Evolutionary conservation across 2,113 vertebrate species (phyloP).

Genomic region (Solea senegalensis): DNA sequence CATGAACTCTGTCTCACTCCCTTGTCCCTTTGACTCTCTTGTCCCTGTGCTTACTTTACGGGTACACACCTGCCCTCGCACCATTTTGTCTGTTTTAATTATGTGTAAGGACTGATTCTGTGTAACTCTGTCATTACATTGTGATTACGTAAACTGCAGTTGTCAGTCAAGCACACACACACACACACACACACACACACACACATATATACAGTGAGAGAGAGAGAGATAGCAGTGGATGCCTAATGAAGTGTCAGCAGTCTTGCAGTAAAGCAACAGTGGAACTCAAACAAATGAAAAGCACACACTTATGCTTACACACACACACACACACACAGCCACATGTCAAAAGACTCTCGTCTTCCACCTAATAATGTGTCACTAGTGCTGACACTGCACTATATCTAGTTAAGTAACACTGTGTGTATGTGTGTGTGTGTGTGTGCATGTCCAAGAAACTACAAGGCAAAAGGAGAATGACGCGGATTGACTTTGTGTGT

Average conservation of each 20-base stretch:
- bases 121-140: slow-evolving; percentile 31
- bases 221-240: not conserved
- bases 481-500: slow-evolving; percentile 3
- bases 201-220: not conserved
- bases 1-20: slow-evolving; percentile 10
- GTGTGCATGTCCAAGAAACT: not conserved
- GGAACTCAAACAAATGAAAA: slow-evolving; percentile 49
- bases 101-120: slow-evolving; percentile 34
- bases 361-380: slow-evolving; percentile 66
- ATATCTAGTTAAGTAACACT: slow-evolving; percentile 53
- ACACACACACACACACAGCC: slow-evolving; percentile 24
- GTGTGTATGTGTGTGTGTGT: not conserved
- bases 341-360: slow-evolving; percentile 57
- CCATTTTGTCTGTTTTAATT: slow-evolving; percentile 49
- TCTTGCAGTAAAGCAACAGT: slow-evolving; percentile 45
- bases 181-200: slow-evolving; percentile 2
- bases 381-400: slow-evolving; percentile 64
- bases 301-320: not conserved
- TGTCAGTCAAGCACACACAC: slow-evolving; percentile 5
- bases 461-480: not conserved
- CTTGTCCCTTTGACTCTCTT: not conserved
- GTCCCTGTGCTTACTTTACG: slow-evolving; percentile 2
- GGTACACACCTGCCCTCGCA: slow-evolving; percentile 1
- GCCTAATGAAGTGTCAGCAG: slow-evolving; percentile 67
- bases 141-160: slow-evolving; percentile 42